Base-by-base conservation (phyloP, 2,797 vertebrate genomes). In the Rachycentron canadum region DNA sequence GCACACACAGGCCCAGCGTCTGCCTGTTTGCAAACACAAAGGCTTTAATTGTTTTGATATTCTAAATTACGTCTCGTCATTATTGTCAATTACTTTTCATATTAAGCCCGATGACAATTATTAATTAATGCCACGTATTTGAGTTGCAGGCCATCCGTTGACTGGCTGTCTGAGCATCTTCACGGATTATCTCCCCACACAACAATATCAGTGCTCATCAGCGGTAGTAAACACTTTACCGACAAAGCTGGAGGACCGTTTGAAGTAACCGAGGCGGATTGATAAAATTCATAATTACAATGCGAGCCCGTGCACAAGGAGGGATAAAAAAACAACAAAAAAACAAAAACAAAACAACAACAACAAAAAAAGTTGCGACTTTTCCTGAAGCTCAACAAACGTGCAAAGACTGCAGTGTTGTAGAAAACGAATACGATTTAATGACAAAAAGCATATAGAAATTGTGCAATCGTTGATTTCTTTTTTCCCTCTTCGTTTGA, bases 401-500 rank as follows among this genome's bases (percentile, higher is more conserved):
- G 79, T 87, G 82, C 83, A 88, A 68, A 85, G 83, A 92, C 89
- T 83, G 70, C 83, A 80, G 52, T 64, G 55, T 86, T 81, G 64
- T 95, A 93, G 80, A 94, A 94, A 94, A 95, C 90, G 92, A 93
- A 89, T 92, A 93, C 88, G 84, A 93, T 95, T 95, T 95, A 96
- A 95, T 96, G 94, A 95, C 92, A 94, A 95, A 95, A 93, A 94
- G 92, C 92, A 91, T 88, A 88, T 94, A 94, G 91, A 95, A 95
- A 95, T 94, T 96, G 95, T 96, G 95, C 95, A 96, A 94, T 91
- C 84, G 85, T 91, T 91, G 81, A 86, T 92, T 93, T 91, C 49
- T 87, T 78, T 91, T 79, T 69, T 14, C 26, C 77, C 72, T 85
- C 80, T 83, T 89, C 68, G 68, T 82, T 85, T 88, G 76, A 86